Percentiles rank a stretch among this genome's conserved stretches.
Conservation (phyloP, 2,888 invertebrate species). For the Teinopalpus imperialis region DNA sequence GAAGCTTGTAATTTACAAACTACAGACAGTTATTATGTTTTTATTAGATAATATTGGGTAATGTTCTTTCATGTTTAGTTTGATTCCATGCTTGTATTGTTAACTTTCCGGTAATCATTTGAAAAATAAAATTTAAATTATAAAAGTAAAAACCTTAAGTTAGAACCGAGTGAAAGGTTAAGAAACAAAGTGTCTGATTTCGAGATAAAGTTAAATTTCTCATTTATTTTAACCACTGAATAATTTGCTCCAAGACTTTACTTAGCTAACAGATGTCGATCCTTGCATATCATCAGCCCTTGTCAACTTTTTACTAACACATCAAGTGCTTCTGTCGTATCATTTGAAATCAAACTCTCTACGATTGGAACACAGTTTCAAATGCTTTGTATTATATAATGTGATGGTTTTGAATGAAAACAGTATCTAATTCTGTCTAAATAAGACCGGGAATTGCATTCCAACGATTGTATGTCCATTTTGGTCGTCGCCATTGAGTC, state of each 20-base stretch:
- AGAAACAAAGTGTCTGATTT: no score
- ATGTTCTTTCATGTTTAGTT: no score
- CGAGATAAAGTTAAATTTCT: no score
- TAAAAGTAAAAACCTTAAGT: no score
- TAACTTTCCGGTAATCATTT: no score
- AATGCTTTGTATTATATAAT: not conserved
- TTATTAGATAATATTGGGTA: no score
- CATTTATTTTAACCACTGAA: conserved; percentile 5
- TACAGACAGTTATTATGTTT: no score
- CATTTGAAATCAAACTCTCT: conserved; percentile 5
- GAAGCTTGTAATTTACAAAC: no score
- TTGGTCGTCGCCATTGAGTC: conserved; percentile 23
- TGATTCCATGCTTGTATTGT: no score
- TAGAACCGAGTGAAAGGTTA: no score
- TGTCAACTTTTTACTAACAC: conserved; percentile 11
- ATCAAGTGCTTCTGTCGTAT: not conserved
- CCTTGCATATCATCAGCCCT: conserved; percentile 6
- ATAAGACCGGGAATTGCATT: conserved; percentile 18
- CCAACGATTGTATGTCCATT: not conserved
- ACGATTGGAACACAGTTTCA: not conserved
- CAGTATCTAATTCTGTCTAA: conserved; percentile 15
- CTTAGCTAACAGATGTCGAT: conserved; percentile 7
- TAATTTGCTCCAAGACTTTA: conserved; percentile 2
- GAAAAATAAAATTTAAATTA: no score
- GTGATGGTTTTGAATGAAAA: not conserved